Evolutionary conservation across 1,140 invertebrate species (phyloP).

Genomic region (Drosophila eugracilis): DNA sequence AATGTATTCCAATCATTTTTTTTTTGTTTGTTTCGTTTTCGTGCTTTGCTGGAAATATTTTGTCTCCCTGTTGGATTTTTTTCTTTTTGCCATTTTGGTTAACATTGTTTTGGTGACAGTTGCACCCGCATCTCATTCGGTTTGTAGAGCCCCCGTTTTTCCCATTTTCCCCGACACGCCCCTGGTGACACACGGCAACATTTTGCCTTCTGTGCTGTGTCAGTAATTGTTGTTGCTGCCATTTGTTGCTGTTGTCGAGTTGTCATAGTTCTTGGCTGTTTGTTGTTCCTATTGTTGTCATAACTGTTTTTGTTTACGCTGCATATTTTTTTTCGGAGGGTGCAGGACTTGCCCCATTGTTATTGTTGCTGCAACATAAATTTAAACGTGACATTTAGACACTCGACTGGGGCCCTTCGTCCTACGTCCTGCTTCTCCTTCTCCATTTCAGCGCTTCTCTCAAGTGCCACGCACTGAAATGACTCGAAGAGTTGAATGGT

Average conservation of each 20-base stretch:
- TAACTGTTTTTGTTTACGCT: conserved; percentile 71
- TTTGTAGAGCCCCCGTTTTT: not conserved
- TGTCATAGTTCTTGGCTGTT: conserved; percentile 62
- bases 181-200: conserved; percentile 45
- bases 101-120: conserved; percentile 69
- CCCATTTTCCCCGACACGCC: not conserved
- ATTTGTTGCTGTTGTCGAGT: conserved; percentile 47
- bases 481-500: conserved; percentile 30
- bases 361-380: conserved; percentile 65
- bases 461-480: conserved; percentile 52
- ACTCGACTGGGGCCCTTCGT: conserved; percentile 41
- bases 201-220: conserved; percentile 56
- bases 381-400: conserved; percentile 72
- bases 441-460: conserved; percentile 14
- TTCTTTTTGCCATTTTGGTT: conserved; percentile 59
- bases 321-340: conserved; percentile 33
- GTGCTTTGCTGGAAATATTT: conserved; percentile 37
- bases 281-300: conserved; percentile 74
- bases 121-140: conserved; percentile 52
- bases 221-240: conserved; percentile 49
- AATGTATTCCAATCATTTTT: conserved; percentile 67
- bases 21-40: conserved; percentile 37
- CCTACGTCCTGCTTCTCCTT: not conserved
- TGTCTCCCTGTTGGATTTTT: conserved; percentile 31
- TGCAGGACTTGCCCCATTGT: conserved; percentile 29